Evolutionary conservation across 1,140 invertebrate genomes (phyloP).

Genomic region (Rhagoletis pomonella): DNA sequence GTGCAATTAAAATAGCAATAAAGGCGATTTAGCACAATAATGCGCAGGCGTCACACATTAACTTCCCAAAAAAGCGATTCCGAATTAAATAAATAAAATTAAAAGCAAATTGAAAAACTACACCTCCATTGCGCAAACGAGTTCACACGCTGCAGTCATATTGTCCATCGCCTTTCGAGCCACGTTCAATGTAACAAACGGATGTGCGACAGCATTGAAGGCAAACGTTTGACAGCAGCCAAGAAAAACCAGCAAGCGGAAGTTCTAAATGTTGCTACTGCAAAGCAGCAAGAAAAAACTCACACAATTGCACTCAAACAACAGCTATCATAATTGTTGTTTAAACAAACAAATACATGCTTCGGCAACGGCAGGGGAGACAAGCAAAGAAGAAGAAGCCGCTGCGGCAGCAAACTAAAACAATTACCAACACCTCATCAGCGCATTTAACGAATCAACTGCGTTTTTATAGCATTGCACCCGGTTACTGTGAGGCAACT

Average conservation of each 20-base stretch:
- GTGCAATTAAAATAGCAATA: too few species aligned
- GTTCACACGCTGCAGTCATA: slow-evolving; percentile 4
- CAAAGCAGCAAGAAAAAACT: background rate
- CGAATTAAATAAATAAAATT: background rate
- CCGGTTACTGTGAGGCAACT: background rate
- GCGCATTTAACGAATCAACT: slow-evolving; percentile 13
- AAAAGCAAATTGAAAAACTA: background rate
- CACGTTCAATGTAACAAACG: background rate
- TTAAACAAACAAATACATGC: background rate
- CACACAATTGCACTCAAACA: background rate
- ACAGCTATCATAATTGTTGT: slow-evolving; percentile 8
- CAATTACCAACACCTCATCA: slow-evolving; percentile 48
- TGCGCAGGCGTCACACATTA: background rate
- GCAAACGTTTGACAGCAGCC: background rate
- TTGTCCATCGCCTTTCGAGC: background rate
- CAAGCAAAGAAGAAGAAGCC: background rate
- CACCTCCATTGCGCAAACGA: background rate
- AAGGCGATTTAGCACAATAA: background rate
- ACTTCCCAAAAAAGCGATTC: background rate
- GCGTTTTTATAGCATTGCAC: background rate
- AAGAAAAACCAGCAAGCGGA: slow-evolving; percentile 45
- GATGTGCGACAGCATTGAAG: slow-evolving; percentile 21
- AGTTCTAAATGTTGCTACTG: slow-evolving; percentile 38
- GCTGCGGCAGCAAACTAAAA: slow-evolving; percentile 10
- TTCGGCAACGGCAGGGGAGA: background rate